Base-by-base conservation (phyloP, 2,888 invertebrate genomes). In the Eupithecia abbreviata region DNA sequence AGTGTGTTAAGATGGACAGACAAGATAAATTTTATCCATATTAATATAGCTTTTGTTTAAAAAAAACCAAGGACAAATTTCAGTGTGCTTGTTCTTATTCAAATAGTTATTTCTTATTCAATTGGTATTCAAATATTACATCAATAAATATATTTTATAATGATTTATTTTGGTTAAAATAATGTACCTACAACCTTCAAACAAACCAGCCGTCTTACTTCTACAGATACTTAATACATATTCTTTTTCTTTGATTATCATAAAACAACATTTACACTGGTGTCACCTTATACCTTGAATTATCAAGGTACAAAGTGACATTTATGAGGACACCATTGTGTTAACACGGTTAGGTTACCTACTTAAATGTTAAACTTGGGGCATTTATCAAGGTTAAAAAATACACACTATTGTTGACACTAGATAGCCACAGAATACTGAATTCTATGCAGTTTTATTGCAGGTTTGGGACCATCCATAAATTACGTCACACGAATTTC, bases 371-470 rank as follows among this genome's bases (percentile, higher is more conserved):
- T 30, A 30, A 62, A 15, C 42, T 42, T 41, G 66, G 15, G 12
- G 42, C 66, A 42, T 66, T 15, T 13, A 66, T 15, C 66, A 66
- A 66, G 66, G 66, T 66, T 41, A 66, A 66, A 41, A 66, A 66
- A 42, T 66, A 66, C 62, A 62, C 4, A 30, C 30, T 12, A 62
- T 15, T 66, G 66, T 42, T 42, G 42, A 66, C 66, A 66, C 13
- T 7, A 66, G 30, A 41, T 65, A 18, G 58, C 58, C 18, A 58
- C 58, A 58, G n/a, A 58, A 58, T 58, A 58, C 58, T 9, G 10
- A 9, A n/a, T 58, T 58, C 58, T 58, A 9, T 58, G 9, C 3
- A 58, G 3, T 55, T 9, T n/a, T 18, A 58, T 9, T 18, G n/a
- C n/a, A 58, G 18, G 58, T 18, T 58, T 10, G n/a, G n/a, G n/a